A percentile compares a stretch with the other conserved stretches of the same genome.
Conservation (phyloP, 2,888 invertebrate genomes). For the Watsonalla cultraria region DNA sequence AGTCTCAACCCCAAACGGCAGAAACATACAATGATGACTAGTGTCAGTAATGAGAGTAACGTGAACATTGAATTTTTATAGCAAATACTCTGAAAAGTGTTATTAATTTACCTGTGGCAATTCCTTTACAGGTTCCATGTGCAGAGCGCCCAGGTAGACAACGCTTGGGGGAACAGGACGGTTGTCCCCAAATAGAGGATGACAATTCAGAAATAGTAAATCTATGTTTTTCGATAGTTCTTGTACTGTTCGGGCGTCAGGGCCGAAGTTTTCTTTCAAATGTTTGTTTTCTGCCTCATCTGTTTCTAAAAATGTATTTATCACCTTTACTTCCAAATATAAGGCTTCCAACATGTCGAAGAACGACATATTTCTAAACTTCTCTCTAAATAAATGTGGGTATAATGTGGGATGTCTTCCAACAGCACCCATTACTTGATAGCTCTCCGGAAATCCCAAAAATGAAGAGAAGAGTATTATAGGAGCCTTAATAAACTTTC, state of each 20-base stretch:
- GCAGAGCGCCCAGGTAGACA: slow-evolving; percentile 14
- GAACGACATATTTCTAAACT: slow-evolving; percentile 14
- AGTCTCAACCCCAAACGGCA: too few species aligned
- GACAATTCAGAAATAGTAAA: slow-evolving; percentile 15
- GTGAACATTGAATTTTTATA: too few species aligned
- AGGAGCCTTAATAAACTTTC: slow-evolving; percentile 29
- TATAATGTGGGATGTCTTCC: slow-evolving; percentile 24
- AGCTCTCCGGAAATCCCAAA: slow-evolving; percentile 19
- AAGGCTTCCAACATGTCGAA: slow-evolving; percentile 17
- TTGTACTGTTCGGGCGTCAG: slow-evolving; percentile 8
- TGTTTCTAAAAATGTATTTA: background rate
- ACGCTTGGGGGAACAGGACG: slow-evolving; percentile 19
- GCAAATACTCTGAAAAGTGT: too few species aligned
- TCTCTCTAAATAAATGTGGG: slow-evolving; percentile 18
- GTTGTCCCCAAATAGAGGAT: slow-evolving; percentile 15
- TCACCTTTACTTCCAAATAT: slow-evolving; percentile 5
- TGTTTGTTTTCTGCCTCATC: slow-evolving; percentile 9
- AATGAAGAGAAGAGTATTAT: slow-evolving; percentile 27
- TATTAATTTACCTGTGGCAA: slow-evolving; percentile 14
- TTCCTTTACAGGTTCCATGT: slow-evolving; percentile 11
- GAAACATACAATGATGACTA: too few species aligned
- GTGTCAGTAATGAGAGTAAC: too few species aligned
- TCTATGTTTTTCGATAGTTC: slow-evolving; percentile 17
- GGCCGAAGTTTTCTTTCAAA: slow-evolving; percentile 14
- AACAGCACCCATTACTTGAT: slow-evolving; percentile 23